Base-by-base conservation (phyloP, 1,140 invertebrate genomes). In the Drosophila lacertosa region DNA sequence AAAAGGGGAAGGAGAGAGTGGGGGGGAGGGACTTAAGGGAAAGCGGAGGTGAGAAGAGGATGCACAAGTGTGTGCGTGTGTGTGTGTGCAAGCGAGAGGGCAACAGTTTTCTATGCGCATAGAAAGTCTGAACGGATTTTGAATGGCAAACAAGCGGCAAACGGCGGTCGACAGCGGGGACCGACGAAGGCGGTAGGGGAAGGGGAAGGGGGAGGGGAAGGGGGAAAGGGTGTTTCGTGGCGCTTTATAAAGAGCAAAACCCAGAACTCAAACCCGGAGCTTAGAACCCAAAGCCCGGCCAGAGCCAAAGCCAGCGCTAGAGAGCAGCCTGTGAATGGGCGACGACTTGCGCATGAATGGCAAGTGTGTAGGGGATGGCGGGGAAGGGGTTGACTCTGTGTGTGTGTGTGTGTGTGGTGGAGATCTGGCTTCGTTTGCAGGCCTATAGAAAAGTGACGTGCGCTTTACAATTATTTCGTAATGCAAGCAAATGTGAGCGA, bases 111-210 rank as follows among this genome's bases (percentile, higher is more conserved):
- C 64, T 60, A 74, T 81, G 82, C 67, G 77, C 82, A 86, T 68
- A 88, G 74, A 86, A 88, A 82, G 82, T 86, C 82, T 88, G 82
- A 86, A 86, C 77, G 82, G 82, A 86, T 86, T 86, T 86, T 86
- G 82, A 86, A 86, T 88, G 82, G 77, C 82, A 86, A 86, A 86
- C 82, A 86, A 88, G 78, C 77, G 83, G 72, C 77, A 72, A 71
- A 62, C 33, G 48, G 74, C 58, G 65, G 45, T 53, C 64, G 72
- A 44, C 24, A 58, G 35, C 65, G 55, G 13, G 44, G 29, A 18
- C 53, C 59, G 29, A 15, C 39, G 16, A 20, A 29, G 4, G 22
- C 1, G 48, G 24, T 50, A 24, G 32, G 1, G 59, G 11, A 16
- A 40, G 40, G 7, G 35, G 16, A 24, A 16, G 54, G 3, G 6